Base-by-base conservation (phyloP, 2,113 vertebrate species). In the Myotis brandtii region DNA sequence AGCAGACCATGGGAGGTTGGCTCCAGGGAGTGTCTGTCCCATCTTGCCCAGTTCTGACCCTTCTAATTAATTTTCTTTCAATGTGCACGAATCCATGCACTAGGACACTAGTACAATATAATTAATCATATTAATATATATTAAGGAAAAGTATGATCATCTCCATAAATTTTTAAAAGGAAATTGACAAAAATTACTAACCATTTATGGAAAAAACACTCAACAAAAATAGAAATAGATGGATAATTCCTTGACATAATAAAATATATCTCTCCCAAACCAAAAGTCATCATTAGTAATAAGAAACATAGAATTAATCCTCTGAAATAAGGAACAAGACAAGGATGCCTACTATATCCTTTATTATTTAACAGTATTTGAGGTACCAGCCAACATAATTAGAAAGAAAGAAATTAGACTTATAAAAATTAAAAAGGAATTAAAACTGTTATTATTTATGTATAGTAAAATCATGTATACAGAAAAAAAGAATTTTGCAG, bases 61-160 rank as follows among this genome's bases (percentile, higher is more conserved):
- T 46, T 46, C 46, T 46, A 46, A 46, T 46, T 46, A 46, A 46
- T 10, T 46, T 46, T 46, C 46, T 46, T 46, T 46, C 46, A 46
- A 9, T 46, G 10, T 46, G 46, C 46, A 46, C 46, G 9, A 46
- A 46, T 46, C 46, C 46, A 46, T 46, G 46, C 46, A 46, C 46
- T 10, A 10, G 46, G 46, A 46, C 46, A 46, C 46, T 46, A 46
- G 46, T 46, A 56, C 52, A 46, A 21, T 76, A 80, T 34, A 50
- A 64, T 67, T 56, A 92, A 67, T 95, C 52, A 72, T 85, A 79
- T 77, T 79, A 84, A 89, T 82, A 84, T 5, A 89, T 77, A 46
- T 46, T 54, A 59, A 88, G 27, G 59, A n/a, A 48, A 93, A 73
- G 67, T 72, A 64, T 77, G 20, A 81, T 72, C 9, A 54, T 70